Evolutionary conservation across 2,888 invertebrate species (phyloP).

Genomic region (Cheilosia impressa): DNA sequence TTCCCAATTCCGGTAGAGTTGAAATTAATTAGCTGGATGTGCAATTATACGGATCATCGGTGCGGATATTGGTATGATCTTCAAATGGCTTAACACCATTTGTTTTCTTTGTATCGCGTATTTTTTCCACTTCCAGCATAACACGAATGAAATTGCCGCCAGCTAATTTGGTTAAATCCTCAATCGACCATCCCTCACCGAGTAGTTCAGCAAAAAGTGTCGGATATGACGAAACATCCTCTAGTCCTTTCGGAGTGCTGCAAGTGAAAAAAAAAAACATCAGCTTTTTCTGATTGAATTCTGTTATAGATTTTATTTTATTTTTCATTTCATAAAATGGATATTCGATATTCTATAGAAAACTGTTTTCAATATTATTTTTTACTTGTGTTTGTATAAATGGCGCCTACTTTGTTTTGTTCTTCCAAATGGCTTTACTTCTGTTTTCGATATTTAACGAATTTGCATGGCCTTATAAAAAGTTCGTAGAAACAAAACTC

Average conservation of each 20-base stretch:
- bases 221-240: slow-evolving; percentile 92
- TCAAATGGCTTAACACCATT: slow-evolving; percentile 90
- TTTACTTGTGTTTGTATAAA: background rate
- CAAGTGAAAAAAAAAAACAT: slow-evolving; percentile 53
- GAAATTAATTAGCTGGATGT: slow-evolving; percentile 83
- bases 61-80: slow-evolving; percentile 85
- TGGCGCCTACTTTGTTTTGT: background rate
- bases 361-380: background rate
- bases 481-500: background rate
- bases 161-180: slow-evolving; percentile 90
- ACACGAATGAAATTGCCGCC: slow-evolving; percentile 91
- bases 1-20: slow-evolving; percentile 75
- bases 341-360: background rate
- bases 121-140: slow-evolving; percentile 86
- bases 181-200: slow-evolving; percentile 91
- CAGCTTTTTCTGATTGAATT: slow-evolving; percentile 12
- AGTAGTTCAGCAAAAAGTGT: slow-evolving; percentile 90
- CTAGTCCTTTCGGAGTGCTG: slow-evolving; percentile 92
- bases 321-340: background rate
- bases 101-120: slow-evolving; percentile 89
- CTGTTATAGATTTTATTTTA: background rate
- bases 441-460: background rate
- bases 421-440: background rate
- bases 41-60: slow-evolving; percentile 83
- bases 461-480: background rate